Base-by-base conservation (phyloP, 2,797 vertebrate genomes). In the Sciaenops ocellatus region DNA sequence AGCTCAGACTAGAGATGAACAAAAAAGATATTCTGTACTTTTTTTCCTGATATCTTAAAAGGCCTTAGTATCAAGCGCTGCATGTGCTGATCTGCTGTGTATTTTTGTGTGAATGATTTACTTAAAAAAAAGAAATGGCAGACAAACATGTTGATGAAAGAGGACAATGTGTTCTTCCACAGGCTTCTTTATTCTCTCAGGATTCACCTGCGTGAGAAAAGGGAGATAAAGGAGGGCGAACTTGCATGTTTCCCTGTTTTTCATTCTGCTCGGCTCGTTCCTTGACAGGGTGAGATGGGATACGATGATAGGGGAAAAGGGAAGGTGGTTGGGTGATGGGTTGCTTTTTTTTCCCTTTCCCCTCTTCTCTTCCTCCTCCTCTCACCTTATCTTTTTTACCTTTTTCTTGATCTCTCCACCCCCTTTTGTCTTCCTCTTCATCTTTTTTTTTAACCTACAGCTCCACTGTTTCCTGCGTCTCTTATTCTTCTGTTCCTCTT, bases 231-330 rank as follows among this genome's bases (percentile, higher is more conserved):
- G 42, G 52, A 62, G n/a, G 18, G 30, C 5, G 6, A 73, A 9
- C 34, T 8, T 34, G 34, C 34, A 34, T 38, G 41, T 60, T 74
- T 74, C 81, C 62, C 73, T 82, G 48, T 84, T 80, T 78, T 70
- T 82, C 73, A 83, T 78, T 71, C 64, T 73, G 73, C 75, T 67
- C 20, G 63, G 75, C 75, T 73, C 47, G 47, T 57, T 79, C 73
- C 72, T 18, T 78, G 71, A 76, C 82, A 73, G 63, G 56, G 50
- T 9, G 73, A 84, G 72, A 85, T 71, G 46, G 73, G 75, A 55
- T 20, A 54, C 55, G 61, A 73, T 65, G 77, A 80, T 71, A 64
- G 51, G 54, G 34, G 5, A 57, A 44, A 66, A 69, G 51, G 51
- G 28, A 4, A 69, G 65, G 18, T 22, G 70, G 65, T 69, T 46